A percentile compares a stretch with the other conserved stretches of the same genome.
These are phyloP conservation scores for Heteropelma amictum DNA, from an alignment of 2,888 invertebrate genomes.

Conservation along the genomic window DNA sequence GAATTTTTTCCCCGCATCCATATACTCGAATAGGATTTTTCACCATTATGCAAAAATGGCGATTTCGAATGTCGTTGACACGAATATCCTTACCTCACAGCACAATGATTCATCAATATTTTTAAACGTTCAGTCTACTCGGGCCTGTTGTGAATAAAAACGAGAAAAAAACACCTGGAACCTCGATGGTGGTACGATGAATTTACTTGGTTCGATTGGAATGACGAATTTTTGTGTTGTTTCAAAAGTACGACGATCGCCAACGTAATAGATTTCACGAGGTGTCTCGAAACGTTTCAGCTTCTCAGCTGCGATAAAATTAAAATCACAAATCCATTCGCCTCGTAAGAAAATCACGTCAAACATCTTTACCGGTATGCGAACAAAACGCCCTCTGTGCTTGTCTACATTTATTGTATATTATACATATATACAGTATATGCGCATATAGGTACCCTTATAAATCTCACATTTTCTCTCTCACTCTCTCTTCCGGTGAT, in stretches of 20 bases:
- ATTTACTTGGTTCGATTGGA: too few relatives aligned
- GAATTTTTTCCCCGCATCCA: slow-evolving; percentile 32
- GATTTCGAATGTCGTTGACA: too few relatives aligned
- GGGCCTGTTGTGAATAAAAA: too few relatives aligned
- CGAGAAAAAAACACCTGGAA: too few relatives aligned
- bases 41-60: background rate
- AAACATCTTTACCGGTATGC: background rate
- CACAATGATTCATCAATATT: too few relatives aligned
- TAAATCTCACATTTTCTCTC: background rate
- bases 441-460: background rate
- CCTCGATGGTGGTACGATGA: too few relatives aligned
- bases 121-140: too few relatives aligned
- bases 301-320: background rate
- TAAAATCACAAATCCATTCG: slow-evolving; percentile 1
- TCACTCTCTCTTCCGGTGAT: background rate
- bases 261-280: background rate
- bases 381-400: background rate
- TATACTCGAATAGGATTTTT: slow-evolving; percentile 12
- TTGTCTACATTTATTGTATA: background rate
- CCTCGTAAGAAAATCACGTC: slow-evolving; percentile 2
- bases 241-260: too few relatives aligned
- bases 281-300: background rate
- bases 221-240: too few relatives aligned
- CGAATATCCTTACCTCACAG: too few relatives aligned
- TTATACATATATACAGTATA: background rate